Conservation (phyloP, 2,113 vertebrate genomes). For the Mustela nigripes region DNA sequence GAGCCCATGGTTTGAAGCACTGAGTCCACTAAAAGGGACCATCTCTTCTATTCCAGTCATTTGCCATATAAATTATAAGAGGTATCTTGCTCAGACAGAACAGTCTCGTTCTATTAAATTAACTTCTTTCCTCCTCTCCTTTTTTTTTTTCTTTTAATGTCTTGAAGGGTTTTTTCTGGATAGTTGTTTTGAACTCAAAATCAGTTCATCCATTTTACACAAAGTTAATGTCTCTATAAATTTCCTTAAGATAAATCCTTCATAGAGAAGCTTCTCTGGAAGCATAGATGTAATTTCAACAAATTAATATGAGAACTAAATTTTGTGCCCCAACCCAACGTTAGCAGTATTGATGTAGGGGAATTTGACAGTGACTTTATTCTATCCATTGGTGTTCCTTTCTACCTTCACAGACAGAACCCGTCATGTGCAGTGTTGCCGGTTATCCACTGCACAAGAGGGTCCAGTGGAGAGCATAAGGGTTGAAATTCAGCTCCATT, state of each 20-base stretch:
- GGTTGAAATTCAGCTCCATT: not conserved
- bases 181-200: conserved; percentile 18
- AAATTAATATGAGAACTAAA: conserved; percentile 14
- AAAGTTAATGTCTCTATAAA: not conserved
- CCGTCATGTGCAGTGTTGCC: not conserved
- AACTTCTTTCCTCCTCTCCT: not conserved
- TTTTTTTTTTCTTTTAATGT: not conserved
- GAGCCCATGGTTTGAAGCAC: not conserved
- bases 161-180: not conserved
- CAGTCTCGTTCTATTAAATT: not conserved
- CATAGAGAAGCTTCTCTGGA: not conserved
- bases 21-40: not conserved
- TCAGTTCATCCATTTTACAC: not conserved
- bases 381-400: not conserved
- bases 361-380: not conserved
- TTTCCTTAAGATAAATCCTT: not conserved
- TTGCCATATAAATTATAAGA: not conserved
- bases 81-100: not conserved
- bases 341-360: not conserved
- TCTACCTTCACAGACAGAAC: not conserved
- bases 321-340: not conserved
- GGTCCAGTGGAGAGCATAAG: not conserved
- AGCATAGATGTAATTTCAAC: not conserved
- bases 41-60: not conserved
- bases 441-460: not conserved